Base-by-base conservation (phyloP, 2,797 vertebrate genomes). In the Gallinago solitaria region DNA sequence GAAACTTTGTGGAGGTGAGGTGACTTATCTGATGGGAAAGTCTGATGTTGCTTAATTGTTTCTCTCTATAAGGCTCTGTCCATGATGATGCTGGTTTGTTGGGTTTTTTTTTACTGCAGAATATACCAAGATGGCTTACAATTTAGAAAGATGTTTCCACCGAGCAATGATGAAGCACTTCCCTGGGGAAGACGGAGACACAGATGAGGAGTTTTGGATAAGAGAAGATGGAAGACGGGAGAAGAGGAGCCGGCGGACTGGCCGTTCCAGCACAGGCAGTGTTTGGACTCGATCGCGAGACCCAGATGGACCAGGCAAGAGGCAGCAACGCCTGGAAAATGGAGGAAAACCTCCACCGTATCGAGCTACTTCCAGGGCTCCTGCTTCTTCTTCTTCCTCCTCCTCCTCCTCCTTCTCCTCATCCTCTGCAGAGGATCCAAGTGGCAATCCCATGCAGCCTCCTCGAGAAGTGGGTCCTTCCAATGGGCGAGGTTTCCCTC, bases 41-140 rank as follows among this genome's bases (percentile, higher is more conserved):
- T 81, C 78, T 74, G 53, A 30, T 39, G 27, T 51, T 54, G 15
- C 18, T 2, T 68, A 68, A 57, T 54, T 54, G 27, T 56, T 74
- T 86, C 28, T 74, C 32, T 82, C 25, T 25, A 1, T 11, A 6
- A 83, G 67, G 18, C 30, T 84, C 53, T 81, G 12, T 87, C 57
- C 28, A 71, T 90, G 30, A 93, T 7, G 3, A 59, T 84, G 19
- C 53, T 77, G 35, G 19, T 5, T 0, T 18, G 43, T 47, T 45
- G 19, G n/a, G n/a, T 3, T 18, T 28, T 87, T 86, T 92, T 65
- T 79, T 37, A 45, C 60, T 84, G 25, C 97, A 99, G 99, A 99
- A 61, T 99, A 99, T 96, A 99, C 99, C 14, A 98, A 98, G 97
- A 99, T 99, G 99, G 99, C 99, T 1, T 99, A 99, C 96, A 99